Evolutionary conservation across 2,888 invertebrate genomes (phyloP), one percentile per base, ranked within the genome.

Genomic region (Aphrophora alni): DNA sequence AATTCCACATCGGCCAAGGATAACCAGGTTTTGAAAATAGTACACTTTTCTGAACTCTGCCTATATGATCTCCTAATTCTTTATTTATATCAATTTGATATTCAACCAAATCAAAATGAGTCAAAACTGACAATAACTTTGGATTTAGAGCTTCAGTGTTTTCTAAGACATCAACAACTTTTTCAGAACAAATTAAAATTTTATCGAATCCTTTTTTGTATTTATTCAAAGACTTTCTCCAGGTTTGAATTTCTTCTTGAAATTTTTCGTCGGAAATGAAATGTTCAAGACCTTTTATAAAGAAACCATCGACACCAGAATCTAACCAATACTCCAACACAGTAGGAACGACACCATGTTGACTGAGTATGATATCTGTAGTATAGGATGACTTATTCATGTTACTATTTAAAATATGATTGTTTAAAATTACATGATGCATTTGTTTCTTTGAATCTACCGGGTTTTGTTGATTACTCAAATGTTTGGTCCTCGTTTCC

Each of bases 251-350:
- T 59, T 91, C 90, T 75, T 89, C 88, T 0, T 89, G 88, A 84
- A 95, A 92, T 85, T 91, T 89, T 0, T 88, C 87, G 85, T 94
- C 92, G 68, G 92, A 89, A 3, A 91, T 89, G 86, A 93, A 92
- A 82, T 92, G 88, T 86, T 95, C 94, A 26, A 96, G 88, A 12
- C 94, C 95, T 87, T 95, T 96, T 8, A 98, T 89, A 87, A 97
- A 96, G 88, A 98, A 96, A 0, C 98, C 98, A 88, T 97, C 95
- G 2, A 97, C 94, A 8, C 95, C 95, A 83, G 92, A 90, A n/a
- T 90, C 89, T 27, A 92, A 87, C 96, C 95, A 96, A 86, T 91
- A 91, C 12, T 78, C 75, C 12, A 81, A 26, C n/a, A 81, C 59
- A 4, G 75, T 33, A 12, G 78, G 71, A 12, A 81, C 59, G 21